Percentiles rank a stretch among this genome's conserved stretches.
Evolutionary conservation across 2,797 vertebrate genomes (phyloP).

Genomic region (Anisognathus igniventris): DNA sequence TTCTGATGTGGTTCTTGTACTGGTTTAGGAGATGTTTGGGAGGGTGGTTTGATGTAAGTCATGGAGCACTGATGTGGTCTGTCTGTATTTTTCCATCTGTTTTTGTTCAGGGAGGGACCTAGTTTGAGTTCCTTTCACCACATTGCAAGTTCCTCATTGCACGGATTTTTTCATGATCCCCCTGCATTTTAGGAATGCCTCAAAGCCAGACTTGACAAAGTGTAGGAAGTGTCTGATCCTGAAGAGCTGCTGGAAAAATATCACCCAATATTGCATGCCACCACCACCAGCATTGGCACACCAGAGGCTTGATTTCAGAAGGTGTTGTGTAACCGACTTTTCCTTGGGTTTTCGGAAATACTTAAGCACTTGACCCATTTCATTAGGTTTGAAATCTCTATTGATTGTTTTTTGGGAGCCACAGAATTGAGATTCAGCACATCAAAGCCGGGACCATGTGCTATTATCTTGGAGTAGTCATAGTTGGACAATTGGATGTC

Average conservation of each 20-base stretch:
- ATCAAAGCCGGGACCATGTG: fast-evolving
- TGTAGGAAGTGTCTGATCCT: conserved; percentile 45
- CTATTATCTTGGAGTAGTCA: neutral
- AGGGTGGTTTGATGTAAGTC: conserved; percentile 70
- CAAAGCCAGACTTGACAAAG: conserved; percentile 33
- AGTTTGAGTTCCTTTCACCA: conserved; percentile 68
- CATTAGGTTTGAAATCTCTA: neutral
- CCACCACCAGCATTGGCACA: neutral
- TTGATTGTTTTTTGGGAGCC: neutral
- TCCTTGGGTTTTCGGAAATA: neutral
- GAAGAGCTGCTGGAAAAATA: conserved; percentile 18
- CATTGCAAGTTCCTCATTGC: conserved; percentile 61
- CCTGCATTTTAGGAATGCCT: conserved; percentile 51
- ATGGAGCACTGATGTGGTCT: conserved; percentile 73
- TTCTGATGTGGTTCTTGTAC: conserved; percentile 69
- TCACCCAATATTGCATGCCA: neutral
- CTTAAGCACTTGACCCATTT: neutral
- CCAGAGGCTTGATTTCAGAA: neutral
- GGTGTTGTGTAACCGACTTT: neutral
- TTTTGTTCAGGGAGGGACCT: conserved; percentile 76
- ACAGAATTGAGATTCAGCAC: neutral
- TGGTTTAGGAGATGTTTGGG: conserved; percentile 71
- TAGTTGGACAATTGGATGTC: neutral
- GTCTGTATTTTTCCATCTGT: conserved; percentile 75
- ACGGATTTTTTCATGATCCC: conserved; percentile 45